phyloP scores from a whole-genome alignment of 92 coral and sea anemone species.

The Pocillopora grandis region DNA sequence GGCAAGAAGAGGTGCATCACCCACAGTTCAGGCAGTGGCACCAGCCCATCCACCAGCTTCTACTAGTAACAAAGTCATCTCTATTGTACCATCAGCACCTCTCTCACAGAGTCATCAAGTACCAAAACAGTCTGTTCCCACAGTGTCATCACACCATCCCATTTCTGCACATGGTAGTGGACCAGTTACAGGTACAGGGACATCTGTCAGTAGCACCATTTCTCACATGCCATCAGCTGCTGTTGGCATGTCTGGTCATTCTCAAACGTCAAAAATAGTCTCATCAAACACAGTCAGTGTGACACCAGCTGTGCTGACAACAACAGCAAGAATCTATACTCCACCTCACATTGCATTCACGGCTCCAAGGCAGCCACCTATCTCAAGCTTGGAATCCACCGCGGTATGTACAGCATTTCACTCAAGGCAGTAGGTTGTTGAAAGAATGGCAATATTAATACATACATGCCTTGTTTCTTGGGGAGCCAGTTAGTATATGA shows the following conservation, averaged over 20 bases:
- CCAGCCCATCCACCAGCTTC: constrained; percentile 48
- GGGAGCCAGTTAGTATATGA: too few relatives aligned
- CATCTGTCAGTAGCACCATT: constrained; percentile 41
- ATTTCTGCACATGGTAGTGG: constrained; percentile 29
- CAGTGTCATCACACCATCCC: constrained; percentile 53
- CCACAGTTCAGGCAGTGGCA: constrained; percentile 46
- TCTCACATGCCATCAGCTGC: constrained; percentile 46
- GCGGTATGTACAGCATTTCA: constrained; percentile 29
- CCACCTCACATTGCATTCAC: constrained; percentile 47
- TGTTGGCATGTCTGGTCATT: constrained; percentile 26
- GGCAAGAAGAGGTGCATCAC: constrained; percentile 51
- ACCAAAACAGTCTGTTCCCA: constrained; percentile 42
- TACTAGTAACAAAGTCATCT: constrained; percentile 51
- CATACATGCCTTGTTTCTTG: too few relatives aligned
- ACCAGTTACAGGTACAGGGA: constrained; percentile 33
- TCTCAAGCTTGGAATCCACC: constrained; percentile 45
- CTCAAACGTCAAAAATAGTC: constrained; percentile 52
- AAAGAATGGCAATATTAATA: neutral
- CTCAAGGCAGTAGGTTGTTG: neutral
- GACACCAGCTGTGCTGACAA: constrained; percentile 45
- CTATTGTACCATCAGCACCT: constrained; percentile 45
- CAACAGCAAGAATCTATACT: constrained; percentile 45
- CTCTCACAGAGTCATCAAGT: constrained; percentile 50
- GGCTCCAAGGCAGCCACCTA: constrained; percentile 46
- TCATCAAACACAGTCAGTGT: constrained; percentile 45